phyloP scores from a whole-genome alignment of 92 coral and sea anemone species.

The Blastomussa wellsi region DNA sequence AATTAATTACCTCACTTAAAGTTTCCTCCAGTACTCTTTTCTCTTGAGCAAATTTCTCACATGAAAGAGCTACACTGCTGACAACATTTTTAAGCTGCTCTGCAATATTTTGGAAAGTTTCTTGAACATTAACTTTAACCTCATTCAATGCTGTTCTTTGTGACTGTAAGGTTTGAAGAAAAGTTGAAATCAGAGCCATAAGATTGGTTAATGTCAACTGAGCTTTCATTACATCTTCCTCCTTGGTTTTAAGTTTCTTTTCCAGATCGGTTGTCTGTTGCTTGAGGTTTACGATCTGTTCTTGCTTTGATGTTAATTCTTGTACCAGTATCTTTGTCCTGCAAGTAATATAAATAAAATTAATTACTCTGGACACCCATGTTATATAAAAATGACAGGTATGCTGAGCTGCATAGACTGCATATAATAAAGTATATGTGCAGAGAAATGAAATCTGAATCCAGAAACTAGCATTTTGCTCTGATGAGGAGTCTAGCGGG shows the following conservation, averaged over 20 bases:
- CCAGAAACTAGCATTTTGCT: too few relatives aligned
- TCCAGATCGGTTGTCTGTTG: slow-evolving; percentile 26
- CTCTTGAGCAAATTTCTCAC: slow-evolving; percentile 19
- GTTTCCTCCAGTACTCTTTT: neutral
- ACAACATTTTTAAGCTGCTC: neutral
- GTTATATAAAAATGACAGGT: too few relatives aligned
- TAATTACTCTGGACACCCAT: too few relatives aligned
- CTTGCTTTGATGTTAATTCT: slow-evolving; percentile 61
- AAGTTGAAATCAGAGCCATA: neutral
- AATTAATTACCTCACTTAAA: slow-evolving; percentile 27
- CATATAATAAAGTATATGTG: too few relatives aligned
- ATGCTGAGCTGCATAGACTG: too few relatives aligned
- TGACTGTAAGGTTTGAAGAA: slow-evolving; percentile 6
- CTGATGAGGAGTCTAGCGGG: too few relatives aligned
- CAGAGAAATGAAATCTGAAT: too few relatives aligned
- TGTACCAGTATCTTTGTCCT: slow-evolving; percentile 49
- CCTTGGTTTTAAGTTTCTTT: slow-evolving; percentile 14
- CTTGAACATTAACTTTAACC: slow-evolving; percentile 42
- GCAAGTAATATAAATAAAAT: neutral
- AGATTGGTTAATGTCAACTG: slow-evolving; percentile 6
- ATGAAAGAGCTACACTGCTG: neutral
- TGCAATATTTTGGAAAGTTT: slow-evolving; percentile 10
- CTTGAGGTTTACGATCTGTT: slow-evolving; percentile 12
- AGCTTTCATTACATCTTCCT: slow-evolving; percentile 7
- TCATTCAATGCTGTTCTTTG: slow-evolving; percentile 54